Conservation (phyloP, 1,140 invertebrate species). For the Anthonomus grandis region DNA sequence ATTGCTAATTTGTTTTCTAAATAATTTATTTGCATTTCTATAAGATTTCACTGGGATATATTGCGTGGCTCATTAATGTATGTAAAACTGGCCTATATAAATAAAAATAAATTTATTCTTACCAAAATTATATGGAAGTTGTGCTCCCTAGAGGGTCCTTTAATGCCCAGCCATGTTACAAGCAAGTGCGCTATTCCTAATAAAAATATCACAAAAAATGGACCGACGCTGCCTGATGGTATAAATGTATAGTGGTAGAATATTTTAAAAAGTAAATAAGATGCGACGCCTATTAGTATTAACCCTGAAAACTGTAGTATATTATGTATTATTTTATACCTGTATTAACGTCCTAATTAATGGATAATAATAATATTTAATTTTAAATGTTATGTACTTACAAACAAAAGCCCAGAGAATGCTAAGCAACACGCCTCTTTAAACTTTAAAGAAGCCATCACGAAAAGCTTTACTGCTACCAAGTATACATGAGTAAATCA, state of each 20-base stretch:
- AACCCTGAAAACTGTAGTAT: constrained; percentile 43
- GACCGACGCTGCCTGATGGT: constrained; percentile 36
- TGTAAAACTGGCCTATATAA: too few relatives aligned
- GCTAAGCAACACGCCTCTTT: constrained; percentile 43
- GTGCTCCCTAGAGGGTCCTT: constrained; percentile 43
- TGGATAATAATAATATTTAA: background rate
- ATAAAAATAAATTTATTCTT: too few relatives aligned
- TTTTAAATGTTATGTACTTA: constrained; percentile 37
- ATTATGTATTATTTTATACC: too few relatives aligned
- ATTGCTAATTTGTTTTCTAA: too few relatives aligned
- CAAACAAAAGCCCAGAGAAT: constrained; percentile 41
- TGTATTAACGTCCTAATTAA: constrained; percentile 24
- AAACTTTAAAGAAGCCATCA: constrained; percentile 41
- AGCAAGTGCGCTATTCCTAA: constrained; percentile 41
- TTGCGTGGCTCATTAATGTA: too few relatives aligned
- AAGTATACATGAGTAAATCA: background rate
- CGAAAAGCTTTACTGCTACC: background rate
- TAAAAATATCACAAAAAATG: constrained; percentile 39
- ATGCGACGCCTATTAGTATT: constrained; percentile 36
- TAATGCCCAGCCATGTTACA: constrained; percentile 43
- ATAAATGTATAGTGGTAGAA: constrained; percentile 44
- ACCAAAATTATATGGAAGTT: constrained; percentile 44
- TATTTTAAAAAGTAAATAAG: constrained; percentile 39
- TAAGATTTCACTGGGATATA: too few relatives aligned
- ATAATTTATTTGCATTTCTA: too few relatives aligned